phyloP scores from a whole-genome alignment of 2,113 vertebrate species.

The Podarcis cretensis region DNA sequence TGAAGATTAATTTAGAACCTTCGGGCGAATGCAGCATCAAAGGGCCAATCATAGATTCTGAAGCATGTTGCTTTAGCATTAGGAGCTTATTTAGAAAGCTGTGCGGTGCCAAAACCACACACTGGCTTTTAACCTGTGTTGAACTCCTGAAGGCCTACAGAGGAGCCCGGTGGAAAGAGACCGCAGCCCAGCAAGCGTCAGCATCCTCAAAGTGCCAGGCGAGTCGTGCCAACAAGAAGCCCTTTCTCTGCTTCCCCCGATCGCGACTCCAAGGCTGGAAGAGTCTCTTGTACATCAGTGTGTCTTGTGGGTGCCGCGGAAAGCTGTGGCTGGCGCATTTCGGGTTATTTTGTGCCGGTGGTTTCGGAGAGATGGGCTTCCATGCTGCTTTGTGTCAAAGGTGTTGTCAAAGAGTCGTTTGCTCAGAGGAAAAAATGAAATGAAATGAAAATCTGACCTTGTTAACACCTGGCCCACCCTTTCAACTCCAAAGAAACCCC shows the following conservation, averaged over 20 bases:
- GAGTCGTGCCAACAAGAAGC: fast-evolving
- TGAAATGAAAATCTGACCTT: neutral
- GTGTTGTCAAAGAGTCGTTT: neutral
- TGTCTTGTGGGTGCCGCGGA: neutral
- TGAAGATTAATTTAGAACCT: slow-evolving; percentile 36
- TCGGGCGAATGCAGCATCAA: neutral
- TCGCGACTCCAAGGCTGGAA: neutral
- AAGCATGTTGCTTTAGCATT: slow-evolving; percentile 45
- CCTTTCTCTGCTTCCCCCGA: neutral
- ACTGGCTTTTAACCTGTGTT: neutral
- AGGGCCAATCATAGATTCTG: slow-evolving; percentile 27
- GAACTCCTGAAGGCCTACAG: fast-evolving
- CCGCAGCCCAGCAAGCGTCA: neutral
- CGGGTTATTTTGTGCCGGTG: neutral
- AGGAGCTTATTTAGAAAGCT: slow-evolving; percentile 14
- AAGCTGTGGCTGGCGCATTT: neutral
- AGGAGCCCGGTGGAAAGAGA: neutral
- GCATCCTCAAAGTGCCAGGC: neutral
- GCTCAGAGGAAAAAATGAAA: neutral
- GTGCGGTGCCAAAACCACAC: neutral
- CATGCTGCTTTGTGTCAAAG: neutral
- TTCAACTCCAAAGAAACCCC: neutral
- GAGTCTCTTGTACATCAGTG: neutral
- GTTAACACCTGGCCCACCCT: neutral
- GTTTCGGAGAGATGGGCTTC: neutral